Evolutionary conservation across 1,140 invertebrate genomes (phyloP).

Genomic region (Oscheius sp.): DNA sequence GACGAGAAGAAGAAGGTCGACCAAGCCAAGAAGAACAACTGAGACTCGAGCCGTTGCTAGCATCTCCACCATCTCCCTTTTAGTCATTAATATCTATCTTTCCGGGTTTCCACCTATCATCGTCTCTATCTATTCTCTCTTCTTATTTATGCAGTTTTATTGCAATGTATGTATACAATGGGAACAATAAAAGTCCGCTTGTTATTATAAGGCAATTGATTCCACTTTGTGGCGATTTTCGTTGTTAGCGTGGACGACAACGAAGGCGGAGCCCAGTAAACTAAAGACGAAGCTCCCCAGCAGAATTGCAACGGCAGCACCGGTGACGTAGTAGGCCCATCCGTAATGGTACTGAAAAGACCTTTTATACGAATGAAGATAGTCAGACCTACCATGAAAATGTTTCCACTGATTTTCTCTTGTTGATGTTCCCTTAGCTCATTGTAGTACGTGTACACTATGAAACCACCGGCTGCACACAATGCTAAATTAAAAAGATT

Average conservation of each 20-base stretch:
- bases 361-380: background rate
- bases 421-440: constrained; percentile 28
- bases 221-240: background rate
- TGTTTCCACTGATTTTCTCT: constrained; percentile 5
- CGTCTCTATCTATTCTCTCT: background rate
- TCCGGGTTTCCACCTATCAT: constrained; percentile 12
- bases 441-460: constrained; percentile 21
- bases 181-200: background rate
- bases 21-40: constrained; percentile 41
- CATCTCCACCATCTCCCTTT: background rate
- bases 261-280: constrained; percentile 19
- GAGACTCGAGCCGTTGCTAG: background rate
- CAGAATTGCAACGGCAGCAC: constrained; percentile 15
- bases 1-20: constrained; percentile 40
- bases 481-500: constrained; percentile 20
- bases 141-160: background rate
- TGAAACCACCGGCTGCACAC: constrained; percentile 21
- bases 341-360: constrained; percentile 27
- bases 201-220: background rate
- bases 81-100: background rate
- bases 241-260: constrained; percentile 5
- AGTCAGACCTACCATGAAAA: background rate
- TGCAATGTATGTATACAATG: background rate
- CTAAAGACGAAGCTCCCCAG: constrained; percentile 8
- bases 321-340: constrained; percentile 31